Percentiles rank a stretch among this genome's conserved stretches.
phyloP scores from a whole-genome alignment of 2,797 vertebrate species.

The Taenioides sp. region DNA sequence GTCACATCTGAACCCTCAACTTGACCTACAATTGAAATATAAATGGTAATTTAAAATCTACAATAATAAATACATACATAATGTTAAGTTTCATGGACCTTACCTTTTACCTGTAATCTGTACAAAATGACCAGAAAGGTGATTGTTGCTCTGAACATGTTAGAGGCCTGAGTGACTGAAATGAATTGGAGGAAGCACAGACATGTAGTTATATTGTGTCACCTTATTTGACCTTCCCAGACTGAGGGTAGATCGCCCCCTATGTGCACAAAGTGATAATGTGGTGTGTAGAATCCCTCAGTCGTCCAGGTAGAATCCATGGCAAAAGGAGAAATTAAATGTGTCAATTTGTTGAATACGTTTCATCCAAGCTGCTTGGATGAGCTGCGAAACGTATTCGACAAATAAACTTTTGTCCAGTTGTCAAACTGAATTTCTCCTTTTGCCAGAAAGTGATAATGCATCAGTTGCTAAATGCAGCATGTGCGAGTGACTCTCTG shows the following conservation, averaged over 20 bases:
- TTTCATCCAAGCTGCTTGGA: too few species aligned
- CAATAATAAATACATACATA: not conserved
- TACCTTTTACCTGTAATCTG: slow-evolving; percentile 1
- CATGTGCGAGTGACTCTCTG: not conserved
- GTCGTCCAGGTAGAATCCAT: too few species aligned
- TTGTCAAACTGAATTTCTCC: too few species aligned
- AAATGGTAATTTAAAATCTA: not conserved
- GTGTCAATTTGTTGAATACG: too few species aligned
- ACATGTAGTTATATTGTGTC: not conserved
- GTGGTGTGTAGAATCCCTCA: too few species aligned
- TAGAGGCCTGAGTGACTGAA: not conserved
- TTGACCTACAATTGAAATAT: slow-evolving; percentile 15
- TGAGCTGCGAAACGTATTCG: too few species aligned
- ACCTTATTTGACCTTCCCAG: not conserved
- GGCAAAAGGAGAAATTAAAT: too few species aligned
- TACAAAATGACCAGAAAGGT: slow-evolving; percentile 1
- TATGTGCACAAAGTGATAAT: too few species aligned
- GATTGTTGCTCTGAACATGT: slow-evolving; percentile 1
- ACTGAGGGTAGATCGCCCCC: too few species aligned
- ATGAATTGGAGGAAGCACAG: not conserved
- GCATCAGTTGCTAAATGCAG: not conserved
- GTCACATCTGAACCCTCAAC: not conserved
- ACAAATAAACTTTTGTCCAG: too few species aligned
- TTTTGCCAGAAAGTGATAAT: not conserved
- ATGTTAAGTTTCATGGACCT: not conserved